A percentile compares a stretch with the other conserved stretches of the same genome.
Conservation (phyloP, 53 echinoderm and acorn worm genomes). For the Apostichopus leukothele region DNA sequence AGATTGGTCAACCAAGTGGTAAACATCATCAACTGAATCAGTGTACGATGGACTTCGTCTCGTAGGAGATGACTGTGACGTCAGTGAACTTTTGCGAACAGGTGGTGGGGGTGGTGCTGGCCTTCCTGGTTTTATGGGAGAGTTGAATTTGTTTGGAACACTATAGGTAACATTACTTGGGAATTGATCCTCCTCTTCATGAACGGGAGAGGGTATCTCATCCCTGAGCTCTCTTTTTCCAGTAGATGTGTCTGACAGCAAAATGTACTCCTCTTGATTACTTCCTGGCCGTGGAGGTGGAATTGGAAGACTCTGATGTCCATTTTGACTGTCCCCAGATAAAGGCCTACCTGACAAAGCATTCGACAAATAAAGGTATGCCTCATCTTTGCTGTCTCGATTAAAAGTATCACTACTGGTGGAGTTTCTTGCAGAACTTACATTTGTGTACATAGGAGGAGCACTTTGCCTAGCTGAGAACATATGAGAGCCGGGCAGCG, state of each 20-base stretch:
- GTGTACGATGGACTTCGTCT: constrained; percentile 47
- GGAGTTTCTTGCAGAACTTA: not conserved
- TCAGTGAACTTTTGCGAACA: constrained; percentile 2
- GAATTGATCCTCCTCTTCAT: constrained; percentile 3
- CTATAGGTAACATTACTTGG: constrained; percentile 2
- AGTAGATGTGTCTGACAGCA: constrained; percentile 22
- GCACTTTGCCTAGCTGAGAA: not conserved
- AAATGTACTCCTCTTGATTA: constrained; percentile 6
- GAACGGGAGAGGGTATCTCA: not conserved
- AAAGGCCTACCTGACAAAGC: not conserved
- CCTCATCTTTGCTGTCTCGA: not conserved
- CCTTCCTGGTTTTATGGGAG: constrained; percentile 40
- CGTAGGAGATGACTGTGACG: not conserved
- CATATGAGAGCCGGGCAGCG: not conserved
- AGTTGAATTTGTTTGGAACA: not conserved
- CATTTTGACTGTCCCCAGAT: not conserved
- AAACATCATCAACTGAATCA: not conserved
- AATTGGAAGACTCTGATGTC: not conserved
- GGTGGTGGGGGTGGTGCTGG: constrained; percentile 30
- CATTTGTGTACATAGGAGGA: constrained; percentile 35
- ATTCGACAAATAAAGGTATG: not conserved
- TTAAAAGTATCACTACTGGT: not conserved
- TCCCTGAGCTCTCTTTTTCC: not conserved
- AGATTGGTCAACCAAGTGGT: constrained; percentile 1
- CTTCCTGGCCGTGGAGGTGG: constrained; percentile 2